A percentile compares a stretch with the other conserved stretches of the same genome.
These are phyloP conservation scores for Myodes glareolus DNA, from an alignment of 2,113 vertebrate genomes.

Conservation along the genomic window DNA sequence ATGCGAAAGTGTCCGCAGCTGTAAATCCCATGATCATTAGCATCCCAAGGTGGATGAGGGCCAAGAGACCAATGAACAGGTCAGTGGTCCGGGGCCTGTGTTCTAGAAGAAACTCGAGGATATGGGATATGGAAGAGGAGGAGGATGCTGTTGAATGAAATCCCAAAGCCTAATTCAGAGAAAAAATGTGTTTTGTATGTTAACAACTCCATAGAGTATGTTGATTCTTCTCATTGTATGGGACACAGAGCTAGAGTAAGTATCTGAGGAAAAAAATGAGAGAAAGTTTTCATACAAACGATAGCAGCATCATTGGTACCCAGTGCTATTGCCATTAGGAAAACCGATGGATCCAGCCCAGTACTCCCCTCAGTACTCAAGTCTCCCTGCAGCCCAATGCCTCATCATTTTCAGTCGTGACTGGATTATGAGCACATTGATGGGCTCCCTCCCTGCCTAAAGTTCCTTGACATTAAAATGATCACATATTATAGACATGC, in stretches of 20 bases:
- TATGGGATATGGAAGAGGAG: neutral
- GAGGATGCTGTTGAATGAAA: neutral
- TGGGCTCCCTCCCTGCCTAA: neutral
- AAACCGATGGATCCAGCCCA: neutral
- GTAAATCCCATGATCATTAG: neutral
- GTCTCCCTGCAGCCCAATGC: neutral
- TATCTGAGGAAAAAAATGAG: conserved; percentile 1
- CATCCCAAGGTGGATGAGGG: neutral
- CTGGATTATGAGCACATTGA: neutral
- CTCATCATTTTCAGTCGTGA: neutral
- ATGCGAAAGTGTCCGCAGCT: neutral
- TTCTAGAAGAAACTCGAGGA: neutral
- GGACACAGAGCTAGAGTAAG: neutral
- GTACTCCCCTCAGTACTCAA: too few relatives aligned
- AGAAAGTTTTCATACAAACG: neutral
- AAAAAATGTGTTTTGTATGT: neutral
- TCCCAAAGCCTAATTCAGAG: neutral
- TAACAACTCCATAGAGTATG: neutral
- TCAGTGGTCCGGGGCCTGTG: neutral
- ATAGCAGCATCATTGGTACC: too few relatives aligned
- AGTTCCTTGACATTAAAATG: neutral
- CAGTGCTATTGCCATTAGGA: neutral
- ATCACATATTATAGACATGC: neutral
- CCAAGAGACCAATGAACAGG: neutral
- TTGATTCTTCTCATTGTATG: neutral